These are phyloP conservation scores for Ochlodes sylvanus DNA, from an alignment of 2,888 invertebrate genomes.

Conservation along the genomic window DNA sequence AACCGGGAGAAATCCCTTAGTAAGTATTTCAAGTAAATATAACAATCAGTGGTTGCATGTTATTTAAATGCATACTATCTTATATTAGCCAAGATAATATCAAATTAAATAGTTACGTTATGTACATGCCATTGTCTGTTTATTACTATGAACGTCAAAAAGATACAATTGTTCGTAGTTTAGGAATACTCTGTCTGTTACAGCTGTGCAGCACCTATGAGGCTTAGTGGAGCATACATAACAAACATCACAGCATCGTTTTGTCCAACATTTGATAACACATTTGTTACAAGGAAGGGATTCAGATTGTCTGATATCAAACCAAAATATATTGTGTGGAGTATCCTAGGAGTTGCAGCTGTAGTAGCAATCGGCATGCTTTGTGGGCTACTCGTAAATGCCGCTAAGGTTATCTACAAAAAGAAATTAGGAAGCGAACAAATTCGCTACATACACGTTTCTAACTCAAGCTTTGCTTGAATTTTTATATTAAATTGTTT, in stretches of 20 bases:
- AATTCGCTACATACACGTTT: conserved; percentile 67
- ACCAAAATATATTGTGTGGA: conserved; percentile 76
- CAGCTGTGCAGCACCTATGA: conserved; percentile 80
- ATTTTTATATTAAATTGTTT: conserved; percentile 40
- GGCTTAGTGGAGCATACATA: conserved; percentile 67
- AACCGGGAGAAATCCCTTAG: conserved; percentile 69
- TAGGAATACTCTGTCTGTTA: conserved; percentile 46
- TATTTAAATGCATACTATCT: no score
- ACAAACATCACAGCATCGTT: conserved; percentile 71
- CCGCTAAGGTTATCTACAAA: conserved; percentile 64
- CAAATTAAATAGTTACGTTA: neutral
- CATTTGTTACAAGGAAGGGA: conserved; percentile 58
- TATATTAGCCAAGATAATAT: conserved; percentile 2
- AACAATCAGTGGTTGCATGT: no score
- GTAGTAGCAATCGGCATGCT: conserved; percentile 71
- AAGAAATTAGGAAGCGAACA: conserved; percentile 67
- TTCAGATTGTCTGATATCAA: conserved; percentile 64
- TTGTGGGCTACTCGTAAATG: conserved; percentile 69
- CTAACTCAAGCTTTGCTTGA: conserved; percentile 68
- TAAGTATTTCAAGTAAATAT: conserved; percentile 54
- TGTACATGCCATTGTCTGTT: neutral
- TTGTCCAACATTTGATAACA: conserved; percentile 72
- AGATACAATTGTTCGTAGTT: neutral
- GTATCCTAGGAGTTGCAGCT: conserved; percentile 72
- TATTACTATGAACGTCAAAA: neutral